These are phyloP conservation scores for Zophobas morio DNA, from an alignment of 1,140 invertebrate genomes.

Conservation along the genomic window DNA sequence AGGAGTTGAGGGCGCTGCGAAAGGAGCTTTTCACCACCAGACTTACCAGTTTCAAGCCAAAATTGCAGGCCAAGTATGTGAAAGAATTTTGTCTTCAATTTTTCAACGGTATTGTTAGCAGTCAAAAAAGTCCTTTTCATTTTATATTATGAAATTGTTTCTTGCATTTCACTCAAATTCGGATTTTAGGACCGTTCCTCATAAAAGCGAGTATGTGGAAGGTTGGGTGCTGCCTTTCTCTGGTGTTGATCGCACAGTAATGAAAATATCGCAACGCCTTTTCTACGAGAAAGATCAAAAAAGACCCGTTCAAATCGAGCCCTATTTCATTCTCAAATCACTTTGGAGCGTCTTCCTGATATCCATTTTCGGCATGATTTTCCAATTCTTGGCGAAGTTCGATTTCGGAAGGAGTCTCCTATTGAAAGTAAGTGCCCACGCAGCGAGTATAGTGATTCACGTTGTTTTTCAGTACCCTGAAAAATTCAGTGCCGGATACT, in stretches of 20 bases:
- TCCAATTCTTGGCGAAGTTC: constrained; percentile 78
- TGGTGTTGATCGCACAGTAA: constrained; percentile 85
- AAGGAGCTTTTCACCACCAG: constrained; percentile 76
- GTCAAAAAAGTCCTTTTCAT: too few relatives aligned
- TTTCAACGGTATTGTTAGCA: too few relatives aligned
- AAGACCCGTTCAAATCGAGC: constrained; percentile 79
- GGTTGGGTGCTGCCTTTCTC: constrained; percentile 86
- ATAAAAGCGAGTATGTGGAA: constrained; percentile 73
- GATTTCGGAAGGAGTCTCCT: constrained; percentile 68
- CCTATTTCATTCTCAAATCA: constrained; percentile 74
- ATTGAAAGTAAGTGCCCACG: constrained; percentile 18
- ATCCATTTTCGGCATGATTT: constrained; percentile 73
- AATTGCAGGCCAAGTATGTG: constrained; percentile 70
- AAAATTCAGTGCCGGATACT: constrained; percentile 81
- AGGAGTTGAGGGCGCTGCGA: constrained; percentile 76
- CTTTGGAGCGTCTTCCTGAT: constrained; percentile 69
- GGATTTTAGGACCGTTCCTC: constrained; percentile 73
- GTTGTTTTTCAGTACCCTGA: constrained; percentile 69
- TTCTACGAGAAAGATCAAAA: constrained; percentile 78
- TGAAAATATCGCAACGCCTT: constrained; percentile 82
- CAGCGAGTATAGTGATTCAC: too few relatives aligned
- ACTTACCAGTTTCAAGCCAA: constrained; percentile 76
- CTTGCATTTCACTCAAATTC: neutral
- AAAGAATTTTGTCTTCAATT: too few relatives aligned
- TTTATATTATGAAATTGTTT: neutral